Conservation (phyloP, 1,140 invertebrate genomes). For the Scaptomyza graminum region DNA sequence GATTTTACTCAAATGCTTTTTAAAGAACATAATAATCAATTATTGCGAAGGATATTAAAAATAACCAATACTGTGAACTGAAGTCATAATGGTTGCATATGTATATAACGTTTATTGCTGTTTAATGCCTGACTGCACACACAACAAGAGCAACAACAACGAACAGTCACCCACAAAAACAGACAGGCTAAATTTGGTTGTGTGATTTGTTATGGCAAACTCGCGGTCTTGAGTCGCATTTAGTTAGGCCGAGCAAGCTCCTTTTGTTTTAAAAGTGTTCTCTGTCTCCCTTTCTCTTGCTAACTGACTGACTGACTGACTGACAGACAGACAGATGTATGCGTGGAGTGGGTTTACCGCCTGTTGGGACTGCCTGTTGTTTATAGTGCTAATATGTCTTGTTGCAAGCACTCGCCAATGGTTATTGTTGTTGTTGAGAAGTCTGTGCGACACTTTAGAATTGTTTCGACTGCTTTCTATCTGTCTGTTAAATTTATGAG, state of each 20-base stretch:
- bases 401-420: constrained; percentile 20
- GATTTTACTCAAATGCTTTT: too few species aligned
- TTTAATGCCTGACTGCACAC: constrained; percentile 55
- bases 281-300: not conserved
- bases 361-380: constrained; percentile 21
- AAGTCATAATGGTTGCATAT: too few species aligned
- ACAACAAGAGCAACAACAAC: not conserved
- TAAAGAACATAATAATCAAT: too few species aligned
- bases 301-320: not conserved
- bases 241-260: constrained; percentile 1
- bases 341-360: not conserved
- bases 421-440: not conserved
- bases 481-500: constrained; percentile 9
- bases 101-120: constrained; percentile 10
- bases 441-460: not conserved
- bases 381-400: constrained; percentile 67
- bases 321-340: not conserved
- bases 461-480: constrained; percentile 6
- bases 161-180: constrained; percentile 33
- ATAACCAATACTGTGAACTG: too few species aligned
- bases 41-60: too few species aligned
- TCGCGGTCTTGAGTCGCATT: constrained; percentile 19
- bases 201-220: constrained; percentile 62
- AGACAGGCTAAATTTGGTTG: constrained; percentile 17
- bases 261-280: constrained; percentile 9